Percentiles rank a stretch among this genome's conserved stretches.
These are phyloP conservation scores for Drosophila suboccidentalis DNA, from an alignment of 2,888 invertebrate species.

Conservation along the genomic window DNA sequence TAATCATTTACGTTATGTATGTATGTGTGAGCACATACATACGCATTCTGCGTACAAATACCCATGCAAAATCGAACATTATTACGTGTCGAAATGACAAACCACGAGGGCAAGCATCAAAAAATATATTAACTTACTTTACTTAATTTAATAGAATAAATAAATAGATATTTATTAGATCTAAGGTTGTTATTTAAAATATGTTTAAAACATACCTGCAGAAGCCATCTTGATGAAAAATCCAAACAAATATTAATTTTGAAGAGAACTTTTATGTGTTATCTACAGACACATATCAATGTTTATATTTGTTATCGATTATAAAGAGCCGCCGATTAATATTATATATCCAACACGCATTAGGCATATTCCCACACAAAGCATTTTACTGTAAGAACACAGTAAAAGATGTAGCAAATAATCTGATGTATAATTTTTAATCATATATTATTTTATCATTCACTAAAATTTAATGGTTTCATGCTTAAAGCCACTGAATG, in stretches of 20 bases:
- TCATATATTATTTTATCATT: too few species aligned
- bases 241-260: constrained; percentile 73
- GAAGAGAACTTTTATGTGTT: constrained; percentile 59
- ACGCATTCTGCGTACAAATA: constrained; percentile 4
- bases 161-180: neutral
- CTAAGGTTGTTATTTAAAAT: constrained; percentile 4
- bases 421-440: too few species aligned
- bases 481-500: too few species aligned
- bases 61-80: constrained; percentile 36
- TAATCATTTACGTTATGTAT: neutral
- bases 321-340: constrained; percentile 1
- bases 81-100: constrained; percentile 63
- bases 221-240: constrained; percentile 89
- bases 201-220: constrained; percentile 88
- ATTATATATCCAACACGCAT: neutral
- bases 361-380: constrained; percentile 1
- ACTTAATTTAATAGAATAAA: neutral
- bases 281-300: constrained; percentile 49
- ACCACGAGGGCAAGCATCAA: constrained; percentile 44
- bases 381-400: neutral
- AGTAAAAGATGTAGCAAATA: neutral
- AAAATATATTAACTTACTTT: neutral
- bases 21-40: constrained; percentile 6
- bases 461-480: too few species aligned
- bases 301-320: constrained; percentile 37